A percentile compares a stretch with the other conserved stretches of the same genome.
These are phyloP conservation scores for Cathartes aura DNA, from an alignment of 2,113 vertebrate species.

Conservation along the genomic window DNA sequence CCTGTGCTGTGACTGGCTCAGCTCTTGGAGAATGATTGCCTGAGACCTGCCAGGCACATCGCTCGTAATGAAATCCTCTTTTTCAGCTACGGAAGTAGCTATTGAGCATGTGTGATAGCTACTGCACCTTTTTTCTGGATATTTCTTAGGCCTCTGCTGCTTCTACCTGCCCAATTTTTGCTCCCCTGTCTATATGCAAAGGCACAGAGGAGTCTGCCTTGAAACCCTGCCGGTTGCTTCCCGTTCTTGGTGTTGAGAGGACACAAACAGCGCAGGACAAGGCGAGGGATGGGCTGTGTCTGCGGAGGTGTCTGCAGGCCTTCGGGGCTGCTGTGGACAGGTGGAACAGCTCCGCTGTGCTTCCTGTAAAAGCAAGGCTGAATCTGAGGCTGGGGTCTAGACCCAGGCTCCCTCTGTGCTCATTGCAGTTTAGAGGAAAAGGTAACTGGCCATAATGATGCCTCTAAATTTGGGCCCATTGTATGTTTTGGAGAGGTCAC, in stretches of 20 bases:
- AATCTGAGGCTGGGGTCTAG: not conserved
- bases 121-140: conserved; percentile 12
- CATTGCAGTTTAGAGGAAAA: not conserved
- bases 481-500: not conserved
- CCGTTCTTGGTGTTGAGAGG: not conserved
- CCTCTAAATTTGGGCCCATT: not conserved
- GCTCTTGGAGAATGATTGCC: not conserved
- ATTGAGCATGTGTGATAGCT: conserved; percentile 47
- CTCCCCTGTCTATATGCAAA: fast-evolving
- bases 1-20: conserved; percentile 4
- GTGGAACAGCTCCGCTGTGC: not conserved
- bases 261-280: fast-evolving
- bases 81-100: conserved; percentile 3
- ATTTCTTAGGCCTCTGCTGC: conserved; percentile 1
- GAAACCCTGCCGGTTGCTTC: fast-evolving
- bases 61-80: not conserved
- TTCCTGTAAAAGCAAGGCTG: not conserved
- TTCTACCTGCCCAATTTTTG: not conserved
- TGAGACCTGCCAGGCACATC: not conserved
- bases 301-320: not conserved
- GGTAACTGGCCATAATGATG: not conserved
- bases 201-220: not conserved
- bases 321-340: not conserved
- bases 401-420: not conserved
- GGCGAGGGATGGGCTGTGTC: not conserved